Percentiles rank a stretch among this genome's conserved stretches.
These are phyloP conservation scores for Sigmodon hispidus DNA, from an alignment of 2,113 vertebrate species.

Conservation along the genomic window DNA sequence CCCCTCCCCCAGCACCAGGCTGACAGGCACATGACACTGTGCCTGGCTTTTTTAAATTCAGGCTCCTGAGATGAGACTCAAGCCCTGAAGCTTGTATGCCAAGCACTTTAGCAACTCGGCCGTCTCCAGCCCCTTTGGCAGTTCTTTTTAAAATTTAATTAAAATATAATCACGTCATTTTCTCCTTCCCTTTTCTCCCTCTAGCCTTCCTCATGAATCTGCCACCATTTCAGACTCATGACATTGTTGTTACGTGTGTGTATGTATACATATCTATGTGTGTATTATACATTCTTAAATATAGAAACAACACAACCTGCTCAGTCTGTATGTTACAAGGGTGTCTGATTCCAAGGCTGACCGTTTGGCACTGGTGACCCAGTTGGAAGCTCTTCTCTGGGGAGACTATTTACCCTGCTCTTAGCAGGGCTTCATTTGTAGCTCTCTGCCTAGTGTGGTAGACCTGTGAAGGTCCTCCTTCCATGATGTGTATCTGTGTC, in stretches of 20 bases:
- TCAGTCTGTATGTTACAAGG: not conserved
- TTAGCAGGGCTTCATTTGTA: not conserved
- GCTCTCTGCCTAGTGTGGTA: not conserved
- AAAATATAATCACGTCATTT: not conserved
- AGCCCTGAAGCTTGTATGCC: not conserved
- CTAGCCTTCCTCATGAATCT: not conserved
- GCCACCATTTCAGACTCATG: not conserved
- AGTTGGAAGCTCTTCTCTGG: not conserved
- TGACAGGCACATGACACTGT: not conserved
- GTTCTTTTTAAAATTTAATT: not conserved
- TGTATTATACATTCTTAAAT: not conserved
- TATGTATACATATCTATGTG: not conserved
- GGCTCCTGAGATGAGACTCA: not conserved
- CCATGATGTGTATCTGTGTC: not conserved
- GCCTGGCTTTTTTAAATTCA: not conserved
- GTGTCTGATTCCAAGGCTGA: not conserved
- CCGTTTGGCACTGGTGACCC: not conserved
- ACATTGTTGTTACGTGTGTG: not conserved
- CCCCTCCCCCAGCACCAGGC: not conserved
- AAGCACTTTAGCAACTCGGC: not conserved
- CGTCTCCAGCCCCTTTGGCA: not conserved
- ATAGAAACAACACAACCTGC: not conserved
- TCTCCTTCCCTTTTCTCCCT: too few species aligned
- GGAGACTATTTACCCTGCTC: not conserved
- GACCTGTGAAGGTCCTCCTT: not conserved